Base-by-base conservation (phyloP, 2,888 invertebrate species). In the Diaperis boleti region DNA sequence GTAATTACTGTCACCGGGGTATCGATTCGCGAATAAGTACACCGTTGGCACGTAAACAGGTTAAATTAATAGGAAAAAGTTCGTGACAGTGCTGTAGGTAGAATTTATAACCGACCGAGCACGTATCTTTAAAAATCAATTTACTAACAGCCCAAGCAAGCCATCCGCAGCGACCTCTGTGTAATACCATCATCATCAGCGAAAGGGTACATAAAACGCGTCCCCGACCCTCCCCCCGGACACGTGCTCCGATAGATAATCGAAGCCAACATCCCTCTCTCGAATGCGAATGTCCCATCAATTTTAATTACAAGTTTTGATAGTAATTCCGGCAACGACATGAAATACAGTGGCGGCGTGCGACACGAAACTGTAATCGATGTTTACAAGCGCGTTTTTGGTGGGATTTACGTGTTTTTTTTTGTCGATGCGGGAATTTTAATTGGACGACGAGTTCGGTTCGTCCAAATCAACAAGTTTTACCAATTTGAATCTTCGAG, bases 71-170 rank as follows among this genome's bases (percentile, higher is more conserved):
- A 49, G 59, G 33, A 56, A 56, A 56, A 45, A 56, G 56, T 59
- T 59, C 59, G 59, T 59, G 59, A 31, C 57, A 47, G 47, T 33
- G 45, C 39, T 42, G 55, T 35, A 22, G 56, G 49, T 59, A 41
- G 14, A 59, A 59, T 59, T 59, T 59, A 59, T 49, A 59, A 49
- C 49, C 29, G 41, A 17, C 31, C 11, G 7, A 45, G 59, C 49
- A 59, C 59, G 59, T 59, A 59, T 59, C 59, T 59, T 59, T 59
- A 59, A 59, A 59, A 59, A 59, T 49, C 59, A 59, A 59, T 59
- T 59, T 59, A 41, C 11, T 49, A 35, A 47, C 44, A 56, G 56
- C 54, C 8, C 41, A 49, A 33, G 18, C 18, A 49, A 33, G 18
- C 18, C 13, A 37, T 39, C 14, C 17, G 26, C 22, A 26, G 31